Evolutionary conservation across 1,140 invertebrate genomes (phyloP).

Genomic region (Tigriopus japonicus): DNA sequence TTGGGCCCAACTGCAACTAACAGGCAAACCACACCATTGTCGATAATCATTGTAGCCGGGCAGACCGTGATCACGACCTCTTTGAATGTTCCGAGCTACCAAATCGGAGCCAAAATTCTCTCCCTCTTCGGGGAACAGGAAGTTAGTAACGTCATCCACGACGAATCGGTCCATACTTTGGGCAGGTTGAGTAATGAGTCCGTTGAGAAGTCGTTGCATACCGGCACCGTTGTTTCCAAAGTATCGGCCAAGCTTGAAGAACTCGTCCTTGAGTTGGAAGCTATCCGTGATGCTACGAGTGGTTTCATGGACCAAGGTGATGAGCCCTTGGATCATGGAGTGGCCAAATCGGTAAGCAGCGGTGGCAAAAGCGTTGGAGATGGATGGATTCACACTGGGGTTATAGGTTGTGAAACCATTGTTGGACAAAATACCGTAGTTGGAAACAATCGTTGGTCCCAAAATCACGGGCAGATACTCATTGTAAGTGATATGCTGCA

Average conservation of each 20-base stretch:
- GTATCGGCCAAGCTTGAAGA: neutral
- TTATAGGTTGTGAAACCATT: conserved; percentile 33
- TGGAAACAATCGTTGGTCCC: conserved; percentile 62
- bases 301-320: conserved; percentile 59
- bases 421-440: conserved; percentile 40
- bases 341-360: conserved; percentile 40
- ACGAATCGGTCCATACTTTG: conserved; percentile 84
- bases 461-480: conserved; percentile 65
- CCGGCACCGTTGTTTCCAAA: neutral
- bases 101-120: conserved; percentile 34
- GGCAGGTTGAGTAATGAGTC: conserved; percentile 69
- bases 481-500: conserved; percentile 68
- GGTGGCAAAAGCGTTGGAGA: conserved; percentile 39
- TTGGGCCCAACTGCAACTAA: conserved; percentile 62
- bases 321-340: conserved; percentile 26
- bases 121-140: conserved; percentile 24
- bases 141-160: conserved; percentile 43
- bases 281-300: neutral
- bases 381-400: conserved; percentile 30
- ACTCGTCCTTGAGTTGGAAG: neutral
- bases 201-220: conserved; percentile 23
- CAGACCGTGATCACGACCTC: conserved; percentile 37
- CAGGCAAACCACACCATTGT: conserved; percentile 31
- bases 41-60: conserved; percentile 30
- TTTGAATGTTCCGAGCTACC: conserved; percentile 46